Evolutionary conservation across 2,797 vertebrate species (phyloP).

Genomic region (Bovichtus diacanthus): DNA sequence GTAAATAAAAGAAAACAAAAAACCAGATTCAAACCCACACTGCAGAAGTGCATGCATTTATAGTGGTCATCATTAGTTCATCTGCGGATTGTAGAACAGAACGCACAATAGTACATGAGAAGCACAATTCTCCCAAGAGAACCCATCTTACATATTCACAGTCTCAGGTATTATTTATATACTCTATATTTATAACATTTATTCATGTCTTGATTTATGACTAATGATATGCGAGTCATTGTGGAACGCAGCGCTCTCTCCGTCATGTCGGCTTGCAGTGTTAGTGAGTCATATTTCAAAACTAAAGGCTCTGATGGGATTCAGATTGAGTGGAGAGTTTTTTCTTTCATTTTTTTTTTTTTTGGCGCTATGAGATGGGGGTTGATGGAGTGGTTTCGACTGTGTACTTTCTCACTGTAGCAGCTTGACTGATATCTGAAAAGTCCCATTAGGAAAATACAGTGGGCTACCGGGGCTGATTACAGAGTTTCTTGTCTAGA

Average conservation of each 20-base stretch:
- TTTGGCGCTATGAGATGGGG: constrained; percentile 57
- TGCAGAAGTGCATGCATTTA: constrained; percentile 87
- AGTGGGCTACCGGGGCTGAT: constrained; percentile 56
- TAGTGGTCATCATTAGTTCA: constrained; percentile 84
- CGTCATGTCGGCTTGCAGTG: constrained; percentile 53
- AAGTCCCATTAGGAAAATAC: constrained; percentile 73
- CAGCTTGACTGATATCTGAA: constrained; percentile 77
- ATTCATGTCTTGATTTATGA: constrained; percentile 76
- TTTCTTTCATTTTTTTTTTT: constrained; percentile 21
- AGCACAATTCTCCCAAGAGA: constrained; percentile 79
- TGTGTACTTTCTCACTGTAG: constrained; percentile 71
- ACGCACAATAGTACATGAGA: constrained; percentile 83
- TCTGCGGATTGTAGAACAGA: constrained; percentile 81
- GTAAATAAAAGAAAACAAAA: constrained; percentile 52
- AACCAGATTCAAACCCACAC: constrained; percentile 74
- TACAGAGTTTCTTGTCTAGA: constrained; percentile 55
- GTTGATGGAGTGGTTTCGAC: constrained; percentile 64
- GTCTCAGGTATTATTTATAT: constrained; percentile 87
- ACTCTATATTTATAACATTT: constrained; percentile 85
- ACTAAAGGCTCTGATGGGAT: constrained; percentile 77
- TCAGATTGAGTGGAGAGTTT: constrained; percentile 59
- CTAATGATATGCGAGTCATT: constrained; percentile 76
- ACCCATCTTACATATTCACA: constrained; percentile 86
- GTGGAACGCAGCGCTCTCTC: constrained; percentile 68
- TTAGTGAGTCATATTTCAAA: constrained; percentile 80